A percentile compares a stretch with the other conserved stretches of the same genome.
Conservation (phyloP, 2,888 invertebrate species). For the Campaea margaritaria region DNA sequence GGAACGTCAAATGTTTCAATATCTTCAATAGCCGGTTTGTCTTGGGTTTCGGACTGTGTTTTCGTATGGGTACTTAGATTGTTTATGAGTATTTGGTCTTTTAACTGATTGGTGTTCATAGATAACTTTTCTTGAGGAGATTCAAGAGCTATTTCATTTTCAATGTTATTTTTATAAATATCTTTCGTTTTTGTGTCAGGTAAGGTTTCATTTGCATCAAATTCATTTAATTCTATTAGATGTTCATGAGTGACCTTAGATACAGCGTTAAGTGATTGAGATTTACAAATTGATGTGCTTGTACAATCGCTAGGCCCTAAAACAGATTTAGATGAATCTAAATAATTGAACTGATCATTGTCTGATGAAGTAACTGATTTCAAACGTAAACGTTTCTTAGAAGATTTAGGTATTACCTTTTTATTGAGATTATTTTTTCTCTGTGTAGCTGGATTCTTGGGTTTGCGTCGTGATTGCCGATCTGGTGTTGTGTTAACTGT, state of each 20-base stretch:
- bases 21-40: neutral
- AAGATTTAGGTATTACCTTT: constrained; percentile 3
- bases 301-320: neutral
- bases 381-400: neutral
- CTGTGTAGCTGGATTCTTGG: constrained; percentile 2
- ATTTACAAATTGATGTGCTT: neutral
- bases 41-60: neutral
- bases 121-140: neutral
- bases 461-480: neutral
- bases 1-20: neutral
- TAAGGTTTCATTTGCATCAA: neutral
- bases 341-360: neutral
- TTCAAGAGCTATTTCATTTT: neutral
- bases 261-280: neutral
- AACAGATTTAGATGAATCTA: neutral
- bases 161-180: neutral
- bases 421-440: neutral
- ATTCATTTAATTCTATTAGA: neutral
- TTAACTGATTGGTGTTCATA: neutral
- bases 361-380: constrained; percentile 1
- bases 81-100: neutral
- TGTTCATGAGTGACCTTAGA: constrained; percentile 3
- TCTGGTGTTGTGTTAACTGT: neutral
- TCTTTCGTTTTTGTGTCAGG: neutral
- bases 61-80: neutral